Evolutionary conservation across 1,140 invertebrate genomes (phyloP).

Genomic region (Aphis gossypii): DNA sequence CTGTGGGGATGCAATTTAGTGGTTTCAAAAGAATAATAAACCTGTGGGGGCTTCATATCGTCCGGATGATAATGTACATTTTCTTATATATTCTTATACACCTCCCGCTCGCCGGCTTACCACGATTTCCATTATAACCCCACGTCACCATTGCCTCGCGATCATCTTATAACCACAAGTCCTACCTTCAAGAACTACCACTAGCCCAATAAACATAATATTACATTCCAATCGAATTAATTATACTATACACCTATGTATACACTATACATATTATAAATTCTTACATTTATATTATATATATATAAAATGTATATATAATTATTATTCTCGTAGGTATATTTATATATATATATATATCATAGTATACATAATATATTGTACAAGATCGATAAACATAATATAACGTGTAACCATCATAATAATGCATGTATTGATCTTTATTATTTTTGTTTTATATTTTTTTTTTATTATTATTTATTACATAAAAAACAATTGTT

Average conservation of each 20-base stretch:
- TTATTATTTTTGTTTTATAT: background rate
- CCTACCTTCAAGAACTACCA: background rate
- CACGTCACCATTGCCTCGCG: background rate
- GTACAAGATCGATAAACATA: background rate
- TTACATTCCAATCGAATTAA: background rate
- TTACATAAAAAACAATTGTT: background rate
- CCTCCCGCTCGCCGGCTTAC: background rate
- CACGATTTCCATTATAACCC: background rate
- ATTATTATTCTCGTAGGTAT: too few relatives aligned
- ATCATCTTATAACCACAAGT: background rate
- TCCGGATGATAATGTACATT: constrained; percentile 2
- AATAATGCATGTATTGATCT: constrained; percentile 21
- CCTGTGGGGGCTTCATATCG: background rate
- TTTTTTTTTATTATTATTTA: background rate
- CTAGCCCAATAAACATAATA: background rate
- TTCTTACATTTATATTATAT: background rate
- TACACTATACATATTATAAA: background rate
- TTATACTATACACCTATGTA: background rate
- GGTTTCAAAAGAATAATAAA: background rate
- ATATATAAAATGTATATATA: too few relatives aligned
- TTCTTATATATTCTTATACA: background rate
- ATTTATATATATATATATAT: background rate
- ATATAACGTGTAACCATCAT: background rate
- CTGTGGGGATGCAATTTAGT: background rate
- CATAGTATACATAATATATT: background rate